Evolutionary conservation across 2,113 vertebrate species (phyloP).

Genomic region (Clarias batrachus): DNA sequence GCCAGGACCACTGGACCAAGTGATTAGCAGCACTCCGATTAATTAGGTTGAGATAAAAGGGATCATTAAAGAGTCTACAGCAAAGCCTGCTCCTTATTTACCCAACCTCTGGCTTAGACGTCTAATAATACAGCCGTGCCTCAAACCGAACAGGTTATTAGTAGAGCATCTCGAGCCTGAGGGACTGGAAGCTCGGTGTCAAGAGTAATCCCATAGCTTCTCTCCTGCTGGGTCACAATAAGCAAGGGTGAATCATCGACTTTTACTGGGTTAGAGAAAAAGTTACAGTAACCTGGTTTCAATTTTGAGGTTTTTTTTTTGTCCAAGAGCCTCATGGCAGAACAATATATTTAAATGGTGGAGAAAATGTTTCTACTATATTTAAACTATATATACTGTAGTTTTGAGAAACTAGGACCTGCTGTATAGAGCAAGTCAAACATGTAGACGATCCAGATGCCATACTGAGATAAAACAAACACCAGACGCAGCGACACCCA

Average conservation of each 20-base stretch:
- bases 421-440: not conserved
- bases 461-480: not conserved
- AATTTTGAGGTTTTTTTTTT: not conserved
- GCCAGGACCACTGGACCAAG: constrained; percentile 61
- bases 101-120: constrained; percentile 63
- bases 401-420: not conserved
- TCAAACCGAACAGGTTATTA: not conserved
- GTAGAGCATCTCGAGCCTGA: not conserved
- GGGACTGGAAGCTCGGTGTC: constrained; percentile 11
- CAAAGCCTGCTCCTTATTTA: constrained; percentile 60
- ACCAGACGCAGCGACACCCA: not conserved
- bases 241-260: not conserved
- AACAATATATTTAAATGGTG: not conserved
- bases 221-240: not conserved
- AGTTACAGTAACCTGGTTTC: not conserved
- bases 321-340: not conserved
- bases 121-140: constrained; percentile 51
- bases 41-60: constrained; percentile 69
- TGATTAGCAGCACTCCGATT: constrained; percentile 61
- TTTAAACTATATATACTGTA: not conserved
- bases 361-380: not conserved
- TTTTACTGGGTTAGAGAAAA: not conserved
- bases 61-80: constrained; percentile 58
- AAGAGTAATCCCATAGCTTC: constrained; percentile 19
- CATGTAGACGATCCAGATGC: not conserved